A percentile compares a stretch with the other conserved stretches of the same genome.
phyloP scores from a whole-genome alignment of 2,797 vertebrate genomes.

The Eutrigla gurnardus region DNA sequence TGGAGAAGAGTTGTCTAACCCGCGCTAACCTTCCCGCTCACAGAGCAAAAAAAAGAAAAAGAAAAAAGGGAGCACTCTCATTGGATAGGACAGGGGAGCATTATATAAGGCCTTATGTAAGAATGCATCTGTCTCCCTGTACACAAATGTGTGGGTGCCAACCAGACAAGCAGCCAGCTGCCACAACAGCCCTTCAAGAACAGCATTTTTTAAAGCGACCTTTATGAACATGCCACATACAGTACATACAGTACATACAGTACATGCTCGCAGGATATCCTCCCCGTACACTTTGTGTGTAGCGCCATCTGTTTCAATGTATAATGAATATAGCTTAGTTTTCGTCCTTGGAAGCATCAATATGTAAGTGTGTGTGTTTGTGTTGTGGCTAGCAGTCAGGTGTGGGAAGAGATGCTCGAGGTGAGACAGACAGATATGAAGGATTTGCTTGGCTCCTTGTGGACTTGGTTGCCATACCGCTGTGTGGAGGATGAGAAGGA shows the following conservation, averaged over 20 bases:
- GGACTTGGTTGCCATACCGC: constrained; percentile 47
- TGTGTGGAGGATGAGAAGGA: constrained; percentile 56
- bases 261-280: constrained; percentile 51
- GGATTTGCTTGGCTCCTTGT: constrained; percentile 56
- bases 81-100: constrained; percentile 71
- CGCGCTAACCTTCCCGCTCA: constrained; percentile 62
- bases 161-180: constrained; percentile 65
- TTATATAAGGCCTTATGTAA: constrained; percentile 87
- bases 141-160: constrained; percentile 80
- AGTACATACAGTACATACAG: constrained; percentile 11
- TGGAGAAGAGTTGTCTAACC: constrained; percentile 69
- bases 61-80: constrained; percentile 57
- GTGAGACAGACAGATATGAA: constrained; percentile 64
- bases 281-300: constrained; percentile 45
- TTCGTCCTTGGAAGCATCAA: constrained; percentile 46
- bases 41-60: constrained; percentile 64
- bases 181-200: constrained; percentile 69
- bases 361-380: constrained; percentile 27
- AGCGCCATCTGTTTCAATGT: constrained; percentile 67
- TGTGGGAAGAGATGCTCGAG: constrained; percentile 69
- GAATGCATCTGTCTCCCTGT: constrained; percentile 84
- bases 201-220: constrained; percentile 58
- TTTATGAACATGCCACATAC: constrained; percentile 43
- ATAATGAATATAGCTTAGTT: constrained; percentile 53
- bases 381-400: constrained; percentile 63